These are phyloP conservation scores for Amaurobius ferox DNA, from an alignment of 2,888 invertebrate species.

Conservation along the genomic window DNA sequence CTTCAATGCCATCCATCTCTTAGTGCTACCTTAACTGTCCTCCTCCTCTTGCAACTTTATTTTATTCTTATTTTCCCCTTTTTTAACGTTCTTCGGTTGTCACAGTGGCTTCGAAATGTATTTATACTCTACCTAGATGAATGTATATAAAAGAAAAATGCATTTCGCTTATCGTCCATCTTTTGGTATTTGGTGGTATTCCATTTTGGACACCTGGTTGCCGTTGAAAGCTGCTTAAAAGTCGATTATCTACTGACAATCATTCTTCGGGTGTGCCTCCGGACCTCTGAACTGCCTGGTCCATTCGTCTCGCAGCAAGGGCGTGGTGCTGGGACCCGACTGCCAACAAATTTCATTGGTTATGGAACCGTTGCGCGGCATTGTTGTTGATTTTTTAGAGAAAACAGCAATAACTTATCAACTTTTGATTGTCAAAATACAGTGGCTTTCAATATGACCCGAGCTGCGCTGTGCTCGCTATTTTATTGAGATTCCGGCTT, in stretches of 20 bases:
- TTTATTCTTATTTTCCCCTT: slow-evolving; percentile 20
- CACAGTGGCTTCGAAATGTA: slow-evolving; percentile 51
- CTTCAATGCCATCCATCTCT: slow-evolving; percentile 57
- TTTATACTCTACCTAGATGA: slow-evolving; percentile 61
- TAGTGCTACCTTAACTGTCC: slow-evolving; percentile 59
- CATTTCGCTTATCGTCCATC: slow-evolving; percentile 68
- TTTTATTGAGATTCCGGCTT: too few species aligned
- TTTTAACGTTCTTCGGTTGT: too few species aligned
- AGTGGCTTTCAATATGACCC: slow-evolving; percentile 22
- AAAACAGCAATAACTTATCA: slow-evolving; percentile 63
- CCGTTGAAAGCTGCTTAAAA: slow-evolving; percentile 69
- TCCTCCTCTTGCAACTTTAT: slow-evolving; percentile 44
- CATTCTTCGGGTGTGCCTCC: slow-evolving; percentile 58
- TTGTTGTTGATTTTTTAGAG: slow-evolving; percentile 58
- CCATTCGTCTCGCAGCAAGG: slow-evolving; percentile 64
- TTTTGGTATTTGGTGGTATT: slow-evolving; percentile 69
- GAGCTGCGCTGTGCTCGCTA: too few species aligned
- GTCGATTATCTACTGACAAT: slow-evolving; percentile 72
- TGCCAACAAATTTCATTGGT: slow-evolving; percentile 68
- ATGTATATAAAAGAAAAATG: slow-evolving; percentile 65
- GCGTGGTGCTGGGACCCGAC: slow-evolving; percentile 54
- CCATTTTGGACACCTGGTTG: slow-evolving; percentile 67
- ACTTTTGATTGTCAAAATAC: slow-evolving; percentile 63
- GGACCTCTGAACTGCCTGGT: slow-evolving; percentile 64
- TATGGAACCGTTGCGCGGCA: slow-evolving; percentile 66